phyloP scores from a whole-genome alignment of 2,113 vertebrate genomes.

The Strigops habroptila region DNA sequence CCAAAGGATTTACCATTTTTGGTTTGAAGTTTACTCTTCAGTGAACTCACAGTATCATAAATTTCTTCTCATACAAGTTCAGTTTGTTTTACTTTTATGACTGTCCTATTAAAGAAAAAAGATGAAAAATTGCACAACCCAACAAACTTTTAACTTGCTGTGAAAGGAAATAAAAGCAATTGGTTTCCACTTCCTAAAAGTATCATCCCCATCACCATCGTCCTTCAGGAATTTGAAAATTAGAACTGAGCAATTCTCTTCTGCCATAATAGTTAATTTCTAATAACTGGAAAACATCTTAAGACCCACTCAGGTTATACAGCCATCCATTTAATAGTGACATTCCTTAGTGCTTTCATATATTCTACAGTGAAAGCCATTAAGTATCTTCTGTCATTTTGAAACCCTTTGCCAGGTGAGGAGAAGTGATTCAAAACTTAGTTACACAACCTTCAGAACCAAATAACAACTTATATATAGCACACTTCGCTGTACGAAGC shows the following conservation, averaged over 20 bases:
- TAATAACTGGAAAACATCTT: not conserved
- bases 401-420: not conserved
- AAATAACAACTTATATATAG: not conserved
- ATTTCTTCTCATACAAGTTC: not conserved
- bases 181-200: not conserved
- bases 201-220: not conserved
- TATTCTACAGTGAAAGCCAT: not conserved
- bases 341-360: not conserved
- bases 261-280: not conserved
- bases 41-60: not conserved
- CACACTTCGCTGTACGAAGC: not conserved
- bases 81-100: not conserved
- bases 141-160: not conserved
- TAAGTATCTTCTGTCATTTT: not conserved
- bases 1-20: slow-evolving; percentile 31
- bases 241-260: not conserved
- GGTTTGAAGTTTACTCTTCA: slow-evolving; percentile 26
- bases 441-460: not conserved
- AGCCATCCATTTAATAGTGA: not conserved
- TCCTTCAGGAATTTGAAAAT: not conserved
- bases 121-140: not conserved
- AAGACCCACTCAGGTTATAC: not conserved
- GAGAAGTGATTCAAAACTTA: slow-evolving; percentile 13
- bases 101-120: not conserved
- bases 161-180: not conserved